A percentile compares a stretch with the other conserved stretches of the same genome.
Evolutionary conservation across 2,113 vertebrate genomes (phyloP).

Genomic region (Rhea pennata): DNA sequence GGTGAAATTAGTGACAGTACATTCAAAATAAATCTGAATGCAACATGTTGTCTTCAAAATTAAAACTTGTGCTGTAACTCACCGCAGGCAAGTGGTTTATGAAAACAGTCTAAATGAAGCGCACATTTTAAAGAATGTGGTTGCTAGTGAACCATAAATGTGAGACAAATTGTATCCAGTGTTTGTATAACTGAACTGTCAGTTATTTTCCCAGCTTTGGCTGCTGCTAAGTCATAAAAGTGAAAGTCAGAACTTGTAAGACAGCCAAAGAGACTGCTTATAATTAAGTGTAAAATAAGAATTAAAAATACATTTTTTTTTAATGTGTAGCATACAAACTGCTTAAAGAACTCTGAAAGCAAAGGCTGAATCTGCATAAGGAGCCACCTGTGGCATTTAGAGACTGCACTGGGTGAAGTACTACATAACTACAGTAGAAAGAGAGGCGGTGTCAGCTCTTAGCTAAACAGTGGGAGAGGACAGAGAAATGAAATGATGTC

Average conservation of each 20-base stretch:
- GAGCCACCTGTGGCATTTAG: no score
- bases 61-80: neutral
- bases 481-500: neutral
- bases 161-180: neutral
- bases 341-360: neutral
- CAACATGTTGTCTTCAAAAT: neutral
- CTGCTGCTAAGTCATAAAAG: neutral
- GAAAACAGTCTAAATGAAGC: neutral
- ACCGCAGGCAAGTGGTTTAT: neutral
- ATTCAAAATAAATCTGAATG: neutral
- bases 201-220: neutral
- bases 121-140: neutral
- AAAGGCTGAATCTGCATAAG: no score
- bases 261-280: neutral
- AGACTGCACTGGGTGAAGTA: no score
- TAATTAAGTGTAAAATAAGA: neutral
- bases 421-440: neutral
- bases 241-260: neutral
- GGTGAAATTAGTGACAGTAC: neutral
- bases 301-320: neutral
- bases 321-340: neutral
- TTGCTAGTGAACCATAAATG: neutral
- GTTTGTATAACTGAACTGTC: neutral
- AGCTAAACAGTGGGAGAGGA: neutral
- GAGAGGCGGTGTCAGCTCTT: neutral